Percentiles rank a stretch among this genome's conserved stretches.
phyloP scores from a whole-genome alignment of 2,113 vertebrate genomes.

The Cairina moschata region DNA sequence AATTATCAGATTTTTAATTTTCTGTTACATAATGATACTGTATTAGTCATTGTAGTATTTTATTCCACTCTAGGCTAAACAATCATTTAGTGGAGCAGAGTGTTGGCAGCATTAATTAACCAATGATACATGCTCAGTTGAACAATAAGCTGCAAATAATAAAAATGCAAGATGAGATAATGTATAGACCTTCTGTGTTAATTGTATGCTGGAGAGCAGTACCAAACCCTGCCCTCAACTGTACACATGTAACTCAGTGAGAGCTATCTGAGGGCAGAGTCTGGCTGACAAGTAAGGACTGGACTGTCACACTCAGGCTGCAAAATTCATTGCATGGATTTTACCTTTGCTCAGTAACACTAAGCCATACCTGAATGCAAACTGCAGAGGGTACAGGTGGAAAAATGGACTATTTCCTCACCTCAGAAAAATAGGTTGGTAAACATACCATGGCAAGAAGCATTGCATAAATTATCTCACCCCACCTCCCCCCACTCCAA shows the following conservation, averaged over 20 bases:
- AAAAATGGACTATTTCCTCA: background rate
- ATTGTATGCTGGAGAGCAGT: slow-evolving; percentile 5
- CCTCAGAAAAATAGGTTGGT: background rate
- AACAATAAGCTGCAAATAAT: slow-evolving; percentile 63
- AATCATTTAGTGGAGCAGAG: slow-evolving; percentile 68
- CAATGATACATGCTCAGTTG: slow-evolving; percentile 69
- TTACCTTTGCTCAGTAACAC: background rate
- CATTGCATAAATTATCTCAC: background rate
- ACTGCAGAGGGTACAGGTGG: background rate
- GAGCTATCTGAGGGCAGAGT: background rate
- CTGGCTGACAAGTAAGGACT: background rate
- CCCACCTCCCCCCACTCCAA: too few species aligned
- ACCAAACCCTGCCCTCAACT: background rate
- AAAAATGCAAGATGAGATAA: slow-evolving; percentile 45
- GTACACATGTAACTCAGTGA: background rate
- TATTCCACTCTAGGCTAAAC: slow-evolving; percentile 74
- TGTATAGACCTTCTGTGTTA: slow-evolving; percentile 44
- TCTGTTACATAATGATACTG: slow-evolving; percentile 78
- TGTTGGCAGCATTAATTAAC: slow-evolving; percentile 75
- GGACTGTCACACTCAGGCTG: background rate
- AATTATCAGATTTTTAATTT: slow-evolving; percentile 83
- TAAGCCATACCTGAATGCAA: background rate
- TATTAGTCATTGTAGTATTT: slow-evolving; percentile 68
- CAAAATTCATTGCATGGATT: background rate
- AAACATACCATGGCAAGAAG: background rate